phyloP scores from a whole-genome alignment of 1,140 invertebrate species.

The Platyscapa corneri region DNA sequence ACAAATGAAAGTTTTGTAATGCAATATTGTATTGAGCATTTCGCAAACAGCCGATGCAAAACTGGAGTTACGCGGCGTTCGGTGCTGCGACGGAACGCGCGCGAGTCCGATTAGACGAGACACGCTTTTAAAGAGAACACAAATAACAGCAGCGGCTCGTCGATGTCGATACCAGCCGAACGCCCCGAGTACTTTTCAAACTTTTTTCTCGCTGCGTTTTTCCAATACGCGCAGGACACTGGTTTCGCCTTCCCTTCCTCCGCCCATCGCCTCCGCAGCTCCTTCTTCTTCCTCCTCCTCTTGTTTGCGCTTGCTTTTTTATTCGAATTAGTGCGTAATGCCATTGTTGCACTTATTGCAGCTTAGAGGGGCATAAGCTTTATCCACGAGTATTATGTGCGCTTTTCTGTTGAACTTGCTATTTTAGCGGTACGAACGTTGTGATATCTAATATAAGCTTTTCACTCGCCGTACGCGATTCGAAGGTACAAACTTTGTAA shows the following conservation, averaged over 20 bases:
- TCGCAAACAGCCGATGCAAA: neutral
- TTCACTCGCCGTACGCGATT: too few relatives aligned
- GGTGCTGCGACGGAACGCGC: neutral
- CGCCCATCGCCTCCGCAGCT: neutral
- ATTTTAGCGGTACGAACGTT: too few relatives aligned
- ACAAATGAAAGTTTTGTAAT: constrained; percentile 6
- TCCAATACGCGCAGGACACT: neutral
- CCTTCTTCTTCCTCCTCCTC: neutral
- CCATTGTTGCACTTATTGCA: too few relatives aligned
- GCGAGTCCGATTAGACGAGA: neutral
- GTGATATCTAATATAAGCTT: too few relatives aligned
- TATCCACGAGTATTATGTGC: too few relatives aligned
- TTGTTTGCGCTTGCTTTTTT: neutral
- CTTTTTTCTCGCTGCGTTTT: constrained; percentile 1
- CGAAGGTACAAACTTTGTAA: too few relatives aligned
- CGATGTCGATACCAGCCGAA: neutral
- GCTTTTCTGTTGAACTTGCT: too few relatives aligned
- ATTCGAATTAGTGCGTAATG: neutral
- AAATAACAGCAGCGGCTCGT: neutral
- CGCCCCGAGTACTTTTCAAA: neutral
- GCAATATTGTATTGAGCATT: neutral
- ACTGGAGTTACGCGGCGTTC: neutral
- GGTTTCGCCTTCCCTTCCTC: neutral
- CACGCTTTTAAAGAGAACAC: neutral
- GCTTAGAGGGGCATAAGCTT: too few relatives aligned